Evolutionary conservation across 2,888 invertebrate species (phyloP), one percentile per base, ranked within the genome.

Genomic region (Polymixis lichenea): DNA sequence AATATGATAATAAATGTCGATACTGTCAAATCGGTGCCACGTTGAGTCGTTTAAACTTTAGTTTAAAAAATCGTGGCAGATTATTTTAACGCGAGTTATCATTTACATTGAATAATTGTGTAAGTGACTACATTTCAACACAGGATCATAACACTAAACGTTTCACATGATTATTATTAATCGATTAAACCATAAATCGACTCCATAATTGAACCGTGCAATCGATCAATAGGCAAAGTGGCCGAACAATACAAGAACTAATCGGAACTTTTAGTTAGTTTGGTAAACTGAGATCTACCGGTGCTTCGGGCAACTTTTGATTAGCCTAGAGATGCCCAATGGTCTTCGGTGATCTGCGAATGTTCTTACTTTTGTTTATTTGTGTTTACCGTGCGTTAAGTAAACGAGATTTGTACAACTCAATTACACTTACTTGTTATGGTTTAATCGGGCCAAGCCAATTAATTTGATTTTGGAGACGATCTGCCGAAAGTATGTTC

Each of bases 231-330:
- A 87, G 72, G 84, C 83, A 88, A 87, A 87, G 77, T 88, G 74
- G 72, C 78, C 74, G 80, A 90, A 91, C 92, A 91, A 92, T 91
- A 90, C 89, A 89, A 87, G 86, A 91, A 92, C 91, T 93, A 92
- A 93, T 92, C 89, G 89, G 79, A 93, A 93, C 86, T 93, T 92
- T 90, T 90, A 91, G 91, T 92, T 91, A 91, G 91, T 92, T 92
- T 73, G 83, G 87, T 78, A 88, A 89, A 91, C 87, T 88, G 88
- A 86, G 86, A 89, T 89, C 88, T 87, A 90, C 90, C 88, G 90
- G 86, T 87, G 84, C 86, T 88, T 82, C 80, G 87, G 77, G 77
- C 62, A 92, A 93, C 86, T 93, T 93, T 92, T 93, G 94, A 94
- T 93, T 94, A 89, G 91, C 86, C 87, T 74, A 81, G 88, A 89